Percentiles rank a stretch among this genome's conserved stretches.
These are phyloP conservation scores for Phrynosoma platyrhinos DNA, from an alignment of 2,113 vertebrate genomes.

Conservation along the genomic window DNA sequence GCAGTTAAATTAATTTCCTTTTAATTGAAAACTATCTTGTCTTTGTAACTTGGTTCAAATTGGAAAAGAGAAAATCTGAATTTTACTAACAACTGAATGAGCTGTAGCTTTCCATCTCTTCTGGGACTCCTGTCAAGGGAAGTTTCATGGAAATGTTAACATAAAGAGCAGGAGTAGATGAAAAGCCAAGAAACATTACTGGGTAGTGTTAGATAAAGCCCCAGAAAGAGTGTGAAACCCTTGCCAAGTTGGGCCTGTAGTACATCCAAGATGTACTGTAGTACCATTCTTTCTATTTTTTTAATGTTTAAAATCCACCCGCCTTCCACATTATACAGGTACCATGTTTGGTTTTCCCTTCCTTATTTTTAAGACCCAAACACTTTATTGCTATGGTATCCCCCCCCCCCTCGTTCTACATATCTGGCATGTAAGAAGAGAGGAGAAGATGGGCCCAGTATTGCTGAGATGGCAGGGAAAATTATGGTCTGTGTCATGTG, in stretches of 20 bases:
- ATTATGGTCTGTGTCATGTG: not conserved
- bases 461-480: not conserved
- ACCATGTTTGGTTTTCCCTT: no score
- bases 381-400: no score
- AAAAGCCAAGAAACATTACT: not conserved
- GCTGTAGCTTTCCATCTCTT: not conserved
- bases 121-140: not conserved
- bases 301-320: no score
- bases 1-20: constrained; percentile 22
- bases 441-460: not conserved
- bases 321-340: no score
- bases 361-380: no score
- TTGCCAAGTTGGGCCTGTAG: not conserved
- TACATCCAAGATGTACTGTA: not conserved
- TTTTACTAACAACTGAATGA: not conserved
- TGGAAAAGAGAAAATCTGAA: not conserved
- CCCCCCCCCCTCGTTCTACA: not conserved
- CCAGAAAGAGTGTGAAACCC: not conserved
- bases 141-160: not conserved
- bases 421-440: not conserved
- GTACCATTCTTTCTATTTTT: no score
- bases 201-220: not conserved
- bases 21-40: not conserved
- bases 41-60: not conserved
- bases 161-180: not conserved